Base-by-base conservation (phyloP, 1,140 invertebrate species). In the Ceratosolen solmsi region DNA sequence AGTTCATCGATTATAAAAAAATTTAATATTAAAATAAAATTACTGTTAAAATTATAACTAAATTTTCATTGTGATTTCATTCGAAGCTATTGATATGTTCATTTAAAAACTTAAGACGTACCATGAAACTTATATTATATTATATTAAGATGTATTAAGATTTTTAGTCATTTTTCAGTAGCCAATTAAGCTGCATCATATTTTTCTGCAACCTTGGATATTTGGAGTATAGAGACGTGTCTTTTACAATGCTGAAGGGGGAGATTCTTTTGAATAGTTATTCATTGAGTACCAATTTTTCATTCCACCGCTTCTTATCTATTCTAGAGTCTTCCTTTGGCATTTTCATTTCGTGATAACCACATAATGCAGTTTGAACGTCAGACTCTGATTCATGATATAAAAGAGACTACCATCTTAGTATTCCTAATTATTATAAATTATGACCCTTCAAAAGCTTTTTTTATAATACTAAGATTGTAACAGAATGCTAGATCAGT, bases 221-320 rank as follows among this genome's bases (percentile, higher is more conserved):
- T 49, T 30, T 46, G 4, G n/a, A 49, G 25, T 72, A 49, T 49
- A 25, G 70, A 49, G 13, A 72, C 17, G 20, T 51, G 25, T 49
- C 70, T 72, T 72, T 72, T 49, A 46, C 49, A 49, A 49, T 49
- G 49, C 41, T 72, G 33, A 27, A 30, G n/a, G 9, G 22, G 25
- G 13, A 70, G 38, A 25, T 30, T 72, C 70, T 72, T 72, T 30
- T 72, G 41, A 72, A 72, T 72, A 30, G 70, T 72, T 51, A 49
- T 72, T 72, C 41, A 30, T 72, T 30, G 25, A 72, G 41, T 30
- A 25, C 41, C 27, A 49, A 70, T 49, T 72, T 72, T 72, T 72
- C 41, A 30, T 49, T 49, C n/a, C 41, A 17, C 25, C 13, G n/a
- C 22, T 27, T 72, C 46, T 72, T 72, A 49, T 72, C 41, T 72